A percentile compares a stretch with the other conserved stretches of the same genome.
These are phyloP conservation scores for Martes martes DNA, from an alignment of 2,113 vertebrate genomes.

Conservation along the genomic window DNA sequence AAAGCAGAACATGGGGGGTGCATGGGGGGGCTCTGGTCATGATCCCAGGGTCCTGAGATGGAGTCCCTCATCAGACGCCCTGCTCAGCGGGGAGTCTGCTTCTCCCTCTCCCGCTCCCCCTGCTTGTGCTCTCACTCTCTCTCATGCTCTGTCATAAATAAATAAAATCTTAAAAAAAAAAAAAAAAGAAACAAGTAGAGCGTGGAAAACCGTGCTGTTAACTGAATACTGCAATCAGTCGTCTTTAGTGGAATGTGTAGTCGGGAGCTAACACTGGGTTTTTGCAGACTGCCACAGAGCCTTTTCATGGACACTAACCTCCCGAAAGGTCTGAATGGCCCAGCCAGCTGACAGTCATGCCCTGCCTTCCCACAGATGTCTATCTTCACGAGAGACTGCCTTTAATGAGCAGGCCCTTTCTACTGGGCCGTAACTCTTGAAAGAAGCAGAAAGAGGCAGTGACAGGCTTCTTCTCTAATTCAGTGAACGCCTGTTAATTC, in stretches of 20 bases:
- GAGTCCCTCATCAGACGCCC: no score
- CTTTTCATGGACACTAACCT: background rate
- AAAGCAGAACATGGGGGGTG: background rate
- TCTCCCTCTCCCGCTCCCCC: background rate
- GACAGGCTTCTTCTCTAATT: background rate
- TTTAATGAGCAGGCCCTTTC: background rate
- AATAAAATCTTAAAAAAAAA: no score
- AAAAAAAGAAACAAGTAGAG: background rate
- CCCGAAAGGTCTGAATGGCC: background rate
- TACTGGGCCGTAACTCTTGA: background rate
- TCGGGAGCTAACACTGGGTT: background rate
- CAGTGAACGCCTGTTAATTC: background rate
- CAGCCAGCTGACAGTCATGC: background rate
- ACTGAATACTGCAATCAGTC: background rate
- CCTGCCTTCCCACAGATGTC: background rate
- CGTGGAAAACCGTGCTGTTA: background rate
- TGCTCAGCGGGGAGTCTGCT: no score
- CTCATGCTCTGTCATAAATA: no score
- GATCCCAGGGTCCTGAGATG: background rate
- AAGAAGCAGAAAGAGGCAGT: background rate
- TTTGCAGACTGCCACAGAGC: background rate
- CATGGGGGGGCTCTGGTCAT: background rate
- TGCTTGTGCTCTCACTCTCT: no score
- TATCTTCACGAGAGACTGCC: background rate
- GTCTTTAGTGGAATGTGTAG: background rate